Evolutionary conservation across 2,113 vertebrate genomes (phyloP).

Genomic region (Eudyptes chrysolophus): DNA sequence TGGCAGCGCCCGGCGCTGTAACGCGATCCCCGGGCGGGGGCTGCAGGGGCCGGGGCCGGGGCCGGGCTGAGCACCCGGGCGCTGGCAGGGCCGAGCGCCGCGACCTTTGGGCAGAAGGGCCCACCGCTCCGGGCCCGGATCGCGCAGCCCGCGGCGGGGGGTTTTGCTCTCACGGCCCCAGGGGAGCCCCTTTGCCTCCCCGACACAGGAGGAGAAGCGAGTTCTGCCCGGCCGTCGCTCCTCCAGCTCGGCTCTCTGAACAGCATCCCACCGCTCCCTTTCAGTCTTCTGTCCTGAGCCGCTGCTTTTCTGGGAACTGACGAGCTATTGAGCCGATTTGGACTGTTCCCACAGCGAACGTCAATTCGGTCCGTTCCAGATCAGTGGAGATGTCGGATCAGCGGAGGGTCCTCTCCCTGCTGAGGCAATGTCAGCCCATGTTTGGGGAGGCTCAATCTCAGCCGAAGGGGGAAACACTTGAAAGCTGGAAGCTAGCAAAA

Average conservation of each 20-base stretch:
- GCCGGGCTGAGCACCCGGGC: neutral
- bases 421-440: fast-evolving
- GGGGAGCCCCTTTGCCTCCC: neutral
- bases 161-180: neutral
- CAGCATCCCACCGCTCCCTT: neutral
- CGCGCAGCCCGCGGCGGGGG: neutral
- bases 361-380: neutral
- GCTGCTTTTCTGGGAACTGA: neutral
- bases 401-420: neutral
- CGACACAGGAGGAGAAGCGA: neutral
- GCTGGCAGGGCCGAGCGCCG: neutral
- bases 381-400: fast-evolving
- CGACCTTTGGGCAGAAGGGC: neutral
- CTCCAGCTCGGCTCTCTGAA: neutral
- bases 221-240: neutral
- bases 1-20: neutral
- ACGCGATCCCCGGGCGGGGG: neutral
- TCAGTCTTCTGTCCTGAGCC: neutral
- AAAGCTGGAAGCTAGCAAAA: neutral
- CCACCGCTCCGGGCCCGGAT: neutral
- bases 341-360: fast-evolving
- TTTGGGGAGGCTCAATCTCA: neutral
- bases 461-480: neutral
- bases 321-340: fast-evolving
- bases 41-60: neutral